These are phyloP conservation scores for Corythornis leucogaster DNA, from an alignment of 2,797 vertebrate genomes.

Conservation along the genomic window DNA sequence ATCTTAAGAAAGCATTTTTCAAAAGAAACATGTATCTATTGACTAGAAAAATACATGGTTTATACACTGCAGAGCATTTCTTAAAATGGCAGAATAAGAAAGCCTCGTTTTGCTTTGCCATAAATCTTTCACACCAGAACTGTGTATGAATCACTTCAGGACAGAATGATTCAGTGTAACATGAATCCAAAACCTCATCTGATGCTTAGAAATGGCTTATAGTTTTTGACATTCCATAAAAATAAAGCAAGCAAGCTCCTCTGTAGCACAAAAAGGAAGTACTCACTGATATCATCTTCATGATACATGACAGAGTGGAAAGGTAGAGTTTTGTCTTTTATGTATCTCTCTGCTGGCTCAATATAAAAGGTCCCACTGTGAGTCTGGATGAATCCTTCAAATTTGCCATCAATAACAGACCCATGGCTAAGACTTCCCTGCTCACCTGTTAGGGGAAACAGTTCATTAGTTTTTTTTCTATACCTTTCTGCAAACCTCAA, in stretches of 20 bases:
- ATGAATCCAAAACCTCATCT: background rate
- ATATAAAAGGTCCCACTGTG: constrained; percentile 92
- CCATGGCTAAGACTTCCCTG: constrained; percentile 91
- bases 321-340: constrained; percentile 82
- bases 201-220: background rate
- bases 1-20: background rate
- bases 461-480: background rate
- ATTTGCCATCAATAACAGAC: constrained; percentile 91
- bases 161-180: background rate
- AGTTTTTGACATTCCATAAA: background rate
- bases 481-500: background rate
- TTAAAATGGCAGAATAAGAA: background rate
- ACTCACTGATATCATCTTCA: constrained; percentile 96
- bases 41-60: background rate
- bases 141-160: background rate
- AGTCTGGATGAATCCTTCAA: constrained; percentile 96
- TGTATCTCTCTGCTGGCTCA: constrained; percentile 94
- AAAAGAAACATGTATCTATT: background rate
- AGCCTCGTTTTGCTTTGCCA: background rate
- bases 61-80: background rate
- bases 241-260: background rate
- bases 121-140: background rate
- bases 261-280: constrained; percentile 35
- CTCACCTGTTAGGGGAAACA: constrained; percentile 85
- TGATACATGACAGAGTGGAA: constrained; percentile 99